phyloP scores from a whole-genome alignment of 2,888 invertebrate species.

The Agrilus mali region DNA sequence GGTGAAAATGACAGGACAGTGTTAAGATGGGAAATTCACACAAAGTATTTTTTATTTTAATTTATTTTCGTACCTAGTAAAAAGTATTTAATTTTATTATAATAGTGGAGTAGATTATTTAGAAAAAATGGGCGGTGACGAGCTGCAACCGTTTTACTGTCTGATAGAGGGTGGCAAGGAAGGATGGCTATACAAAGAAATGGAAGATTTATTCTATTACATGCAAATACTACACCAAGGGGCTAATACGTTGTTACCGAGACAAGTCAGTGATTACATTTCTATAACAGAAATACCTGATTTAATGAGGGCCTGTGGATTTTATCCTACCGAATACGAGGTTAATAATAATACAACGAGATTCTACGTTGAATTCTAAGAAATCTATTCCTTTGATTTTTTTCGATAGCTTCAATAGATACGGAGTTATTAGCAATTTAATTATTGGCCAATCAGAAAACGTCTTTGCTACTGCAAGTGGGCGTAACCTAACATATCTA shows the following conservation, averaged over 20 bases:
- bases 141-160: conserved; percentile 56
- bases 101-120: conserved; percentile 40
- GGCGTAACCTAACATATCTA: too few relatives aligned
- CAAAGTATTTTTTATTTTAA: conserved; percentile 34
- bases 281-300: conserved; percentile 56
- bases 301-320: conserved; percentile 62
- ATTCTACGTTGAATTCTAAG: too few relatives aligned
- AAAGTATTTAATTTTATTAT: background rate
- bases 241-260: conserved; percentile 48
- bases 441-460: too few relatives aligned
- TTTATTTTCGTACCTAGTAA: background rate
- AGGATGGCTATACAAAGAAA: conserved; percentile 58
- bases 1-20: conserved; percentile 40
- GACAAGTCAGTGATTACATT: conserved; percentile 47
- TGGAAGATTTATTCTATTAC: conserved; percentile 64
- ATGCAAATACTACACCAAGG: conserved; percentile 63
- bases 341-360: conserved; percentile 27
- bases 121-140: conserved; percentile 39
- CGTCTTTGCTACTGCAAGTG: too few relatives aligned
- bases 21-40: conserved; percentile 45
- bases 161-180: conserved; percentile 56
- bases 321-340: conserved; percentile 62
- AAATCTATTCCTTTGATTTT: too few relatives aligned
- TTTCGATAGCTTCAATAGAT: too few relatives aligned
- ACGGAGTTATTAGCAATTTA: too few relatives aligned